phyloP scores from a whole-genome alignment of 2,888 invertebrate genomes.

The Drosophila merina region DNA sequence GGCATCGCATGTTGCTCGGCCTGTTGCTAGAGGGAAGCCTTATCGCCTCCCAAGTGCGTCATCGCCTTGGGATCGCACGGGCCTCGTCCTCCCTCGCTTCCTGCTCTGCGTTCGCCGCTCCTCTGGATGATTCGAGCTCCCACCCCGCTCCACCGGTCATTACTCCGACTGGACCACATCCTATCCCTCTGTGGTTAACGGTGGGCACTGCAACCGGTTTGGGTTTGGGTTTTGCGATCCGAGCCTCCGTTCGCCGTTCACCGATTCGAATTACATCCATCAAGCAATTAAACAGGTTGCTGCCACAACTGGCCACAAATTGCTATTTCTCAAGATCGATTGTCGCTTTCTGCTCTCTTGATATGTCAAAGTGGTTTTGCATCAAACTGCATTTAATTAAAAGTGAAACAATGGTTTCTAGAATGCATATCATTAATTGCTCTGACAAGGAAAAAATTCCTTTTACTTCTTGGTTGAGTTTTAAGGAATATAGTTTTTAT shows the following conservation, averaged over 20 bases:
- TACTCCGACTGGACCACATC: conserved; percentile 39
- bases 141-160: conserved; percentile 8
- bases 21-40: conserved; percentile 40
- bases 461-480: neutral
- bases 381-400: neutral
- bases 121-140: neutral
- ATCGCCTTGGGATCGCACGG: conserved; percentile 21
- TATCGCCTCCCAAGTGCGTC: conserved; percentile 37
- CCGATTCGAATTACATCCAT: neutral
- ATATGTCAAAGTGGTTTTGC: neutral
- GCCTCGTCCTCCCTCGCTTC: conserved; percentile 11
- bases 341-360: neutral
- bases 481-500: neutral
- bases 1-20: conserved; percentile 33
- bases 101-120: neutral
- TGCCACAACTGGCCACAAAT: neutral
- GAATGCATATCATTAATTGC: neutral
- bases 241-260: neutral
- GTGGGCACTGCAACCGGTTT: neutral
- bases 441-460: neutral
- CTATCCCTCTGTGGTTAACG: neutral
- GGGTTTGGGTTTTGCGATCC: neutral
- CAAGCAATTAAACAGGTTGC: conserved; percentile 7
- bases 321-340: neutral
- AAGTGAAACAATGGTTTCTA: neutral